These are phyloP conservation scores for Nudaria mundana DNA, from an alignment of 2,888 invertebrate genomes.

Conservation along the genomic window DNA sequence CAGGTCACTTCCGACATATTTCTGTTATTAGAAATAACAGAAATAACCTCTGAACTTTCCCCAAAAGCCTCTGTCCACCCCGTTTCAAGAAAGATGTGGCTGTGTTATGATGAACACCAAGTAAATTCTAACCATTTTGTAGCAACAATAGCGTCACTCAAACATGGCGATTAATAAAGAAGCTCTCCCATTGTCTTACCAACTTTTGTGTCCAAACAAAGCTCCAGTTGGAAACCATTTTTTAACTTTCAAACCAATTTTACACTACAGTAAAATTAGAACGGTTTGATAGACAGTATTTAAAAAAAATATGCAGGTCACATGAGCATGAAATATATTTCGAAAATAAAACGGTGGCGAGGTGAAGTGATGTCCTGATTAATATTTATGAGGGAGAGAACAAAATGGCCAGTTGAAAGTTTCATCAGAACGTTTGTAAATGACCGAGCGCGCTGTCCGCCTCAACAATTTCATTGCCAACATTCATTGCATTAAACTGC, in stretches of 20 bases:
- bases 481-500: conserved; percentile 37
- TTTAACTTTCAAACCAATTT: conserved; percentile 14
- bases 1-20: too few relatives aligned
- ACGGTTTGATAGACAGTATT: conserved; percentile 26
- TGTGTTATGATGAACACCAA: too few relatives aligned
- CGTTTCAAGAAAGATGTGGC: too few relatives aligned
- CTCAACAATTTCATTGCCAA: conserved; percentile 44
- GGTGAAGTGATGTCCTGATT: conserved; percentile 47
- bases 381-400: conserved; percentile 52
- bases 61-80: too few relatives aligned
- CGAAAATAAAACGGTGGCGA: conserved; percentile 46
- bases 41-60: too few relatives aligned
- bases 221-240: conserved; percentile 5
- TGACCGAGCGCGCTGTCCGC: conserved; percentile 32
- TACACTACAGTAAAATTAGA: conserved; percentile 10
- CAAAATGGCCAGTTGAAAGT: conserved; percentile 51
- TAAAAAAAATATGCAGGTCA: conserved; percentile 32
- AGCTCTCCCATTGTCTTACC: conserved; percentile 2
- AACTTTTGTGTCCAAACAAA: background rate
- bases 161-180: background rate
- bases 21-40: too few relatives aligned
- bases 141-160: conserved; percentile 3
- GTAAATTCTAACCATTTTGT: background rate
- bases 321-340: conserved; percentile 36
- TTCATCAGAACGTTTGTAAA: conserved; percentile 48